Conservation (phyloP, 2,113 vertebrate genomes). For the Gambusia affinis region DNA sequence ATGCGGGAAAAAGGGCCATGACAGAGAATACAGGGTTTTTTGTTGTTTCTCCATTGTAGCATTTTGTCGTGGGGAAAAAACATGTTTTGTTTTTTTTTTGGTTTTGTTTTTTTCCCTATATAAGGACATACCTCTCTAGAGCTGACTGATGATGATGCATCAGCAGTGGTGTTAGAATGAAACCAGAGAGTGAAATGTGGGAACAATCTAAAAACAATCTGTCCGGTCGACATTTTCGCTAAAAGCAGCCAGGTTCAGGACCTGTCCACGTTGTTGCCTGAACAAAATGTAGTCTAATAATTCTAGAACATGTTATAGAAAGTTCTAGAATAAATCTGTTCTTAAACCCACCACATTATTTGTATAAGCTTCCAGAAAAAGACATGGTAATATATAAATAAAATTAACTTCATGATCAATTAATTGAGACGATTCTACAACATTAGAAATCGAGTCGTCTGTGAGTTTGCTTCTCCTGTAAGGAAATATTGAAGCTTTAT, state of each 20-base stretch:
- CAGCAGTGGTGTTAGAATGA: slow-evolving; percentile 31
- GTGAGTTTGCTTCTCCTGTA: neutral
- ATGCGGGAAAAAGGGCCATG: slow-evolving; percentile 65
- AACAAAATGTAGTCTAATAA: neutral
- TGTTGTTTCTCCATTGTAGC: neutral
- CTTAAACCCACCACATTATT: neutral
- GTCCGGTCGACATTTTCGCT: slow-evolving; percentile 1
- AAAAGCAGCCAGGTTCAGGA: neutral
- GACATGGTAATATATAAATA: neutral
- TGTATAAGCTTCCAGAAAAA: neutral
- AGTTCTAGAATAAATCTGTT: too few species aligned
- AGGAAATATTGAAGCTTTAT: slow-evolving; percentile 1
- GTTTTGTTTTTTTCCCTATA: neutral
- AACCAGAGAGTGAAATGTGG: slow-evolving; percentile 21
- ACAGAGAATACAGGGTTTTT: slow-evolving; percentile 47
- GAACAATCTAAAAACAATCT: neutral
- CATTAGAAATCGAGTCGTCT: neutral
- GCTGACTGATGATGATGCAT: slow-evolving; percentile 3
- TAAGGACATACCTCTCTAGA: slow-evolving; percentile 55
- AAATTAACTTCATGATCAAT: neutral
- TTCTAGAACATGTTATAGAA: too few species aligned
- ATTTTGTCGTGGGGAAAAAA: neutral
- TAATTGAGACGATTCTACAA: too few species aligned
- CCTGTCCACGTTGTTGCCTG: neutral
- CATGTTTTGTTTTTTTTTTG: neutral